Conservation (phyloP, 2,113 vertebrate species). For the Mohoua ochrocephala region DNA sequence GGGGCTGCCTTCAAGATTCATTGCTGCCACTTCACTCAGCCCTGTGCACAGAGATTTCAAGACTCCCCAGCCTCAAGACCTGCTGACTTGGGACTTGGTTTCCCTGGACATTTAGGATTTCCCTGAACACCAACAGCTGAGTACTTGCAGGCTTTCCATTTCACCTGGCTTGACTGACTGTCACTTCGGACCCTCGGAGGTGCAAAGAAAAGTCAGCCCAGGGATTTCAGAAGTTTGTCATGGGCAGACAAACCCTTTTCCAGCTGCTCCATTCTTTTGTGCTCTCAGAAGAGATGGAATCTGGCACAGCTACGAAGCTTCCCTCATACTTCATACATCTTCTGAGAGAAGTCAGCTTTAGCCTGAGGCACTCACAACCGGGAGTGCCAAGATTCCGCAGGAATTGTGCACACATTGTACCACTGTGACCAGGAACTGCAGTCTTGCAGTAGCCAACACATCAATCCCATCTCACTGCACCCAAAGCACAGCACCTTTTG, state of each 20-base stretch:
- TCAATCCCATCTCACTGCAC: background rate
- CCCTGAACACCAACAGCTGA: background rate
- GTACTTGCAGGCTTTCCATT: background rate
- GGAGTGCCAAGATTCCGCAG: background rate
- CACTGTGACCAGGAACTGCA: background rate
- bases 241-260: background rate
- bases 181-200: background rate
- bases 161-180: background rate
- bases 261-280: background rate
- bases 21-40: background rate
- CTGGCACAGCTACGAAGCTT: background rate
- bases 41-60: background rate
- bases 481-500: background rate
- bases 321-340: background rate
- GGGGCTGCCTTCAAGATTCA: background rate
- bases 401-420: background rate
- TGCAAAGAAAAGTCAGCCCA: background rate
- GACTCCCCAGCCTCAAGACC: background rate
- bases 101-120: background rate
- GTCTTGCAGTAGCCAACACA: background rate
- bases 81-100: background rate
- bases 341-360: background rate
- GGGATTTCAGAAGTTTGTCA: background rate
- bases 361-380: background rate
- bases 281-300: background rate